These are phyloP conservation scores for Leucophora obtusa DNA, from an alignment of 2,888 invertebrate species.

Conservation along the genomic window DNA sequence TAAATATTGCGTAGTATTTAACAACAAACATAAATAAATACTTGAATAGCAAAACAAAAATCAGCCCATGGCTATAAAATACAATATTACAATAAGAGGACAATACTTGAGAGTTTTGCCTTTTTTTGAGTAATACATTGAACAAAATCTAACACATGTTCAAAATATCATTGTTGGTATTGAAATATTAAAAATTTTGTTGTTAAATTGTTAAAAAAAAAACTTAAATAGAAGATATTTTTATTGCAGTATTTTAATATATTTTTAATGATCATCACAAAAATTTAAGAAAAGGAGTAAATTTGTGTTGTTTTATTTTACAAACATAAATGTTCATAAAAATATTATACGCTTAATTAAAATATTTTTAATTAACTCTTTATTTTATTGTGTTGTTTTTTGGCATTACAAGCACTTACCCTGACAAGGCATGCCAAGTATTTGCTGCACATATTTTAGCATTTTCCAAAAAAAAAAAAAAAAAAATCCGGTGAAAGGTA, in stretches of 20 bases:
- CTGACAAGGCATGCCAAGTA: constrained; percentile 20
- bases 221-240: background rate
- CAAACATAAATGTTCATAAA: constrained; percentile 24
- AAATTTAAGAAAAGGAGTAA: background rate
- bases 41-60: background rate
- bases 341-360: constrained; percentile 47
- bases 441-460: constrained; percentile 8
- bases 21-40: background rate
- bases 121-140: constrained; percentile 9
- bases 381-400: constrained; percentile 11
- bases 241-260: background rate
- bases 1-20: constrained; percentile 38
- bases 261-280: constrained; percentile 15
- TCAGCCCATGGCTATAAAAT: constrained; percentile 26
- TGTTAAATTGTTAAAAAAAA: background rate
- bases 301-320: constrained; percentile 7
- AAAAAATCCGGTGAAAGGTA: background rate
- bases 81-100: constrained; percentile 4
- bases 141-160: constrained; percentile 31
- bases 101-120: constrained; percentile 22
- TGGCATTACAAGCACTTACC: constrained; percentile 6
- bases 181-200: background rate
- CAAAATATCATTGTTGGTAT: constrained; percentile 7
- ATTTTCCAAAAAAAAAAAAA: background rate
- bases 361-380: constrained; percentile 48